These are phyloP conservation scores for Umimayanthus chanpuru DNA, from an alignment of 92 coral and sea anemone species.

Conservation along the genomic window DNA sequence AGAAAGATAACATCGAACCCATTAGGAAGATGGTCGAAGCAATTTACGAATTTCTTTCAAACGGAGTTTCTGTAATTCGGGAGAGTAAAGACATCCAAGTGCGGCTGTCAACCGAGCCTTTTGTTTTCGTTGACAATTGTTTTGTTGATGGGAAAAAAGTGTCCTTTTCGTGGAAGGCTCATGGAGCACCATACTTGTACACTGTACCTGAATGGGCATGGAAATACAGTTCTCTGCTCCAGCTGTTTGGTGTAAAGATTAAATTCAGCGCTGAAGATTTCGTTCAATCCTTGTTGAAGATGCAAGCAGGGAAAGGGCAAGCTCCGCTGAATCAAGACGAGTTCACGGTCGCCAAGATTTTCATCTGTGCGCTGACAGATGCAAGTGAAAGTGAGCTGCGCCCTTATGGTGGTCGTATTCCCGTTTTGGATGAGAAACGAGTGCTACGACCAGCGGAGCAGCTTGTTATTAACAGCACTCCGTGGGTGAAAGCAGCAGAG, in stretches of 20 bases:
- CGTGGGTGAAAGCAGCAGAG: slow-evolving; percentile 42
- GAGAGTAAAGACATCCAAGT: neutral
- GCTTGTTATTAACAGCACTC: slow-evolving; percentile 47
- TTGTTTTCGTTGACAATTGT: slow-evolving; percentile 39
- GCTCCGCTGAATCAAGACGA: slow-evolving; percentile 14
- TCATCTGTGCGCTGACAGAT: slow-evolving; percentile 32
- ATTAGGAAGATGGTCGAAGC: slow-evolving; percentile 24
- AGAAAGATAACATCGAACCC: neutral
- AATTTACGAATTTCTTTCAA: slow-evolving; percentile 51
- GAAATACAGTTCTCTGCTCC: slow-evolving; percentile 35
- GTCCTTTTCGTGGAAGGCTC: slow-evolving; percentile 42
- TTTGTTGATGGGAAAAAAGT: slow-evolving; percentile 30
- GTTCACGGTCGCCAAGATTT: slow-evolving; percentile 20
- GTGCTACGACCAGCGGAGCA: slow-evolving; percentile 21
- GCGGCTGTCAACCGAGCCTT: neutral
- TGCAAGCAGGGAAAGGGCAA: slow-evolving; percentile 33
- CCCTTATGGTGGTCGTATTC: neutral
- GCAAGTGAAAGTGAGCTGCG: neutral
- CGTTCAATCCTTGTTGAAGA: slow-evolving; percentile 29
- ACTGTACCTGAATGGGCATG: slow-evolving; percentile 36
- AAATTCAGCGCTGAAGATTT: slow-evolving; percentile 35
- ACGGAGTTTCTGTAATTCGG: neutral
- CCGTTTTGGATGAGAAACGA: slow-evolving; percentile 3
- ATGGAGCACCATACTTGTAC: slow-evolving; percentile 57
- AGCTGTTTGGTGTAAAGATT: slow-evolving; percentile 43